Percentiles rank a stretch among this genome's conserved stretches.
phyloP scores from a whole-genome alignment of 2,888 invertebrate genomes.

The Limenitis arthemis region DNA sequence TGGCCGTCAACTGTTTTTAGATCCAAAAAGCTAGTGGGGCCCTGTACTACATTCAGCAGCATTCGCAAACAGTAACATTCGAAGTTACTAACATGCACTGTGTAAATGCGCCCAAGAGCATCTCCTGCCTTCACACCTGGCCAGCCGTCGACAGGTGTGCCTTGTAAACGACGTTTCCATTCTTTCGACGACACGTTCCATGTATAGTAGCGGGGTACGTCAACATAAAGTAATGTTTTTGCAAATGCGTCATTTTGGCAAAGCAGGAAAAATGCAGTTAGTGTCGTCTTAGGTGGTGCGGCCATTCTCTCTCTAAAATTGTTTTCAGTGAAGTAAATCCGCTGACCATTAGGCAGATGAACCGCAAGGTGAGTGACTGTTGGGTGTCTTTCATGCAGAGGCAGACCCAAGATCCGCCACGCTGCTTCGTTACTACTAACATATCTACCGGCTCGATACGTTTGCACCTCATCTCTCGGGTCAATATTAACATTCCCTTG shows the following conservation, averaged over 20 bases:
- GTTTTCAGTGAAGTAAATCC: constrained; percentile 34
- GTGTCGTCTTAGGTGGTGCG: neutral
- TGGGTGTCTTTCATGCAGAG: constrained; percentile 28
- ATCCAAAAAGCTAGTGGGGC: constrained; percentile 8
- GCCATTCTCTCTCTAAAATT: neutral
- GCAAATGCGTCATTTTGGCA: constrained; percentile 27
- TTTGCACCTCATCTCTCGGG: constrained; percentile 29
- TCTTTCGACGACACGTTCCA: too few species aligned
- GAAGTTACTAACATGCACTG: too few species aligned
- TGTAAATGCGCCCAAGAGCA: too few species aligned
- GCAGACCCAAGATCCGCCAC: constrained; percentile 29
- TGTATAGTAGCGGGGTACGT: too few species aligned
- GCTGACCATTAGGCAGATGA: constrained; percentile 29
- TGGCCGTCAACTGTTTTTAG: constrained; percentile 34
- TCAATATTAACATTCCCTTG: too few species aligned
- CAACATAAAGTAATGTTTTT: too few species aligned
- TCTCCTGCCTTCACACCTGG: too few species aligned
- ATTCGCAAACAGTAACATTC: too few species aligned
- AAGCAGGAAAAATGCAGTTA: constrained; percentile 19
- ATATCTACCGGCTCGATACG: constrained; percentile 31
- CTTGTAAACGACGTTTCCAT: too few species aligned
- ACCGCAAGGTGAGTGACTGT: constrained; percentile 28
- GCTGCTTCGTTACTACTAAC: constrained; percentile 32
- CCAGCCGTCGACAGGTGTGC: too few species aligned
- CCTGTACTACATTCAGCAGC: neutral